phyloP scores from a whole-genome alignment of 2,113 vertebrate species.

The Ovibos moschatus region DNA sequence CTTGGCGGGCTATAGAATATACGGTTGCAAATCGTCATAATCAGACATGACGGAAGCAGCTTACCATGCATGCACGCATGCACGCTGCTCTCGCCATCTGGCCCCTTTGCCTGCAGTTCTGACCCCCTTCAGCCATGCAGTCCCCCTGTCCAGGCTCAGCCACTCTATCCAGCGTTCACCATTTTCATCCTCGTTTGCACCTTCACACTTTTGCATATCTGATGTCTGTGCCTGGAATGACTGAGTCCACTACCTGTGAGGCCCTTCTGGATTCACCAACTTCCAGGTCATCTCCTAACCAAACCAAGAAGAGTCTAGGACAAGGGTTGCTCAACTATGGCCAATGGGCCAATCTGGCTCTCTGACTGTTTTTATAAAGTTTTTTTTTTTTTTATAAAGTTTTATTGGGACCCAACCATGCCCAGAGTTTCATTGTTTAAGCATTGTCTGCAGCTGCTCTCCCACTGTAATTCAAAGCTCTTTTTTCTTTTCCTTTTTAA shows the following conservation, averaged over 20 bases:
- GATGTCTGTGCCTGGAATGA: neutral
- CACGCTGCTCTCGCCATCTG: neutral
- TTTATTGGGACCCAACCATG: neutral
- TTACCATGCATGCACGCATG: accelerated
- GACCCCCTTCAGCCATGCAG: neutral
- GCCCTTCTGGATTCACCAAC: neutral
- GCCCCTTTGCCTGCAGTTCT: neutral
- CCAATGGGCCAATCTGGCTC: neutral
- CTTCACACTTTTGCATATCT: neutral
- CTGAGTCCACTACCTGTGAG: neutral
- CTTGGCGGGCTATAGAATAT: neutral
- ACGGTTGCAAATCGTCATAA: neutral
- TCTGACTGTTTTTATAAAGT: neutral
- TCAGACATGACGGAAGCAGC: neutral
- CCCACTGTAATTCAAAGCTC: neutral
- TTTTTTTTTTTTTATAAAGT: neutral
- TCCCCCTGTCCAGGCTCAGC: neutral
- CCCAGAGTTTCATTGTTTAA: no score
- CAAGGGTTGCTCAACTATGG: no score
- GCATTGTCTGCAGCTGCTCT: neutral
- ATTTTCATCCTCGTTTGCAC: neutral
- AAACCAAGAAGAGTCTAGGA: neutral
- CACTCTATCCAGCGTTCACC: accelerated
- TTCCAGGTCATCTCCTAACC: neutral
- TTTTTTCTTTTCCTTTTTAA: neutral